Evolutionary conservation across 2,888 invertebrate species (phyloP).

Genomic region (Gortyna flavago): DNA sequence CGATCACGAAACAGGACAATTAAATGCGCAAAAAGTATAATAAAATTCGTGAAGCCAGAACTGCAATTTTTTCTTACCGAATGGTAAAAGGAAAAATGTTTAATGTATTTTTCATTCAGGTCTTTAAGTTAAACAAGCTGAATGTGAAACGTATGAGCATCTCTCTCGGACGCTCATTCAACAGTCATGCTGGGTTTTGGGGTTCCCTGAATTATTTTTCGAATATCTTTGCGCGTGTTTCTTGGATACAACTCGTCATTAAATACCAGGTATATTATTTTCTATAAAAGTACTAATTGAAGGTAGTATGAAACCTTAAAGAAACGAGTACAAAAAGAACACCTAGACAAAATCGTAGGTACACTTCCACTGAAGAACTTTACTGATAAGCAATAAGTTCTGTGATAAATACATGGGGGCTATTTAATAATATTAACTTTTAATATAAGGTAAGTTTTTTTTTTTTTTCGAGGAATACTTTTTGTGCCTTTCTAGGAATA

Average conservation of each 20-base stretch:
- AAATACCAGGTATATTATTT: not conserved
- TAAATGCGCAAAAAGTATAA: conserved; percentile 59
- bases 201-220: conserved; percentile 32
- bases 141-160: conserved; percentile 64
- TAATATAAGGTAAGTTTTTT: no score
- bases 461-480: no score
- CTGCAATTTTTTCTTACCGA: conserved; percentile 51
- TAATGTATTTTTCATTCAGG: conserved; percentile 76
- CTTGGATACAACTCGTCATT: not conserved
- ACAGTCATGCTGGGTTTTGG: conserved; percentile 56
- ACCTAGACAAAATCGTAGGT: not conserved
- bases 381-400: not conserved
- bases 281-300: not conserved
- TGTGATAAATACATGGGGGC: not conserved
- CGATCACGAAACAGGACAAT: conserved; percentile 58
- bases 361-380: not conserved
- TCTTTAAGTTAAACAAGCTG: conserved; percentile 61
- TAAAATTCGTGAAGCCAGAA: conserved; percentile 44
- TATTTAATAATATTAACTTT: no score
- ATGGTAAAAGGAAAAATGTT: conserved; percentile 68
- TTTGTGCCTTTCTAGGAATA: no score
- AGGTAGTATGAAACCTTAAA: not conserved
- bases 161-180: conserved; percentile 62
- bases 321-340: not conserved
- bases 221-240: not conserved